A percentile compares a stretch with the other conserved stretches of the same genome.
These are phyloP conservation scores for Tuberolachnus salignus DNA, from an alignment of 2,888 invertebrate genomes.

Conservation along the genomic window DNA sequence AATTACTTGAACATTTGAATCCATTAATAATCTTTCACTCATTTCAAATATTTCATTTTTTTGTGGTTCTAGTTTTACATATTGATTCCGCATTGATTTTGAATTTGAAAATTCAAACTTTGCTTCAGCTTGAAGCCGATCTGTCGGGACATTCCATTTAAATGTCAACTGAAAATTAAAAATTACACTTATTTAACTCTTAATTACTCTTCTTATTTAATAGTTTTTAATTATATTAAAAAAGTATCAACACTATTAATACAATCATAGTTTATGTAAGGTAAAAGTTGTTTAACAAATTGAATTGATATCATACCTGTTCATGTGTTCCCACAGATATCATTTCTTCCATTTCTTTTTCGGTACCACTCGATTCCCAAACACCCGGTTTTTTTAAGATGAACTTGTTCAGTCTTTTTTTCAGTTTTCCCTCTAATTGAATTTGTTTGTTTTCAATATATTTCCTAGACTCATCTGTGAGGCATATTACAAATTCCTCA, in stretches of 20 bases:
- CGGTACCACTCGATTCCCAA: slow-evolving; percentile 58
- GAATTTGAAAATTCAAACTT: slow-evolving; percentile 21
- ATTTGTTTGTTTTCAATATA: slow-evolving; percentile 56
- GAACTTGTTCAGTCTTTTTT: slow-evolving; percentile 42
- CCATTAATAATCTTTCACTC: not conserved
- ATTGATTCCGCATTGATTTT: slow-evolving; percentile 12
- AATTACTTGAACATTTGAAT: slow-evolving; percentile 33
- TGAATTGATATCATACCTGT: slow-evolving; percentile 24
- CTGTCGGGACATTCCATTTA: slow-evolving; percentile 28
- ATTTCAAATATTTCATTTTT: slow-evolving; percentile 12
- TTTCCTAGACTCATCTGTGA: slow-evolving; percentile 57
- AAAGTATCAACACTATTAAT: not conserved
- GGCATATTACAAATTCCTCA: slow-evolving; percentile 59
- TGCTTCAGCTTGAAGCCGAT: slow-evolving; percentile 2
- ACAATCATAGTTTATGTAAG: not conserved
- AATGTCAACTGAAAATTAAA: slow-evolving; percentile 23
- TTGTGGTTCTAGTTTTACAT: slow-evolving; percentile 24
- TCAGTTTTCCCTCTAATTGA: slow-evolving; percentile 32
- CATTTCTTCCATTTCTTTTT: slow-evolving; percentile 57
- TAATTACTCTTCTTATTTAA: not conserved
- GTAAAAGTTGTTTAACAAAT: not conserved
- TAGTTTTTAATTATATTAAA: not conserved
- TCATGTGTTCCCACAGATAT: slow-evolving; percentile 55
- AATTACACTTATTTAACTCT: not conserved
- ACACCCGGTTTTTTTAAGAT: slow-evolving; percentile 14